Evolutionary conservation across 2,113 vertebrate species (phyloP), one percentile per base, ranked within the genome.

Genomic region (Hippocampus guttulatus): DNA sequence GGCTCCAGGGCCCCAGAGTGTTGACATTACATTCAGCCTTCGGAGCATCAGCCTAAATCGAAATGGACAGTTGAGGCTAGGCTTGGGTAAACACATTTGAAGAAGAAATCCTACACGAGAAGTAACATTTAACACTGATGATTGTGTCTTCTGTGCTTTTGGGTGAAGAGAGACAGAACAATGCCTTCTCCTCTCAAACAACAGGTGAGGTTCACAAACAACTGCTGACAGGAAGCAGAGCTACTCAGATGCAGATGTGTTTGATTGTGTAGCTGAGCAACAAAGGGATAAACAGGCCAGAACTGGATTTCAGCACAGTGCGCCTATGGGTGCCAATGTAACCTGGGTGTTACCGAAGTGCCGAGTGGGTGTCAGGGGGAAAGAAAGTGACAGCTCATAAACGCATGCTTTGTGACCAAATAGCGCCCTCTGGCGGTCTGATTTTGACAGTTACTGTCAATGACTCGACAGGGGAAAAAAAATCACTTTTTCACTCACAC

Each of bases 361-460:
- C 70, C 69, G 27, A 57, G 55, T 41, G 21, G 61, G 64, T 27
- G 52, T 51, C 16, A 20, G 61, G 38, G 38, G 33, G 12, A 75
- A 14, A 62, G 25, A 78, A 66, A 73, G 51, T 43, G n/a, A 62
- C 0, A 3, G 33, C 70, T 27, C 27, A 8, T 8, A 20, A 30
- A 61, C 11, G 8, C 21, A 15, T 18, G 45, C 43, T 57, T 1
- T 68, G 43, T 20, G 76, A 86, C 85, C 82, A 76, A 85, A 85
- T 73, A 87, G 55, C 75, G 18, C 89, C 81, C 82, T 86, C 91
- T 91, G 81, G 90, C 88, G 91, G 86, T 66, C 40, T 5, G 45
- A 23, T 8, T 51, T 27, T 33, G 27, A 61, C 15, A 30, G 12
- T 60, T 16, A 27, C 23, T 57, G 23, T 25, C 23, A 57, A 57